Percentiles rank a stretch among this genome's conserved stretches.
Conservation (phyloP, 2,113 vertebrate species). For the Microcebus griseorufus region DNA sequence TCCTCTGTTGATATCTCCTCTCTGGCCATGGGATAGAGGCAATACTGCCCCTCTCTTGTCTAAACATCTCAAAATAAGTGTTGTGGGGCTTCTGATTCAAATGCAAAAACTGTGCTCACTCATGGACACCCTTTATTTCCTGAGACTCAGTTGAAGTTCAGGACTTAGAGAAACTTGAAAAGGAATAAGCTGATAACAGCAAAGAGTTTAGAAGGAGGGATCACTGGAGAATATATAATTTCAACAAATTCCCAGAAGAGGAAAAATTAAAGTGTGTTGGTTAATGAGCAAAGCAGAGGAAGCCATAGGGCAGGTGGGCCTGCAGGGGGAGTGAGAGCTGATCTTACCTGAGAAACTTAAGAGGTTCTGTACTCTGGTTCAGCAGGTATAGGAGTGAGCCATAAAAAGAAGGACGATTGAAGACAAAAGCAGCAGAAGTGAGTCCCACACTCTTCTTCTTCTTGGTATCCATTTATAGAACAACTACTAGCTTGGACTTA, state of each 20-base stretch:
- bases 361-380: background rate
- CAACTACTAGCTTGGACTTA: background rate
- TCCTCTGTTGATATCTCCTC: background rate
- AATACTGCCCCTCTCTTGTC: background rate
- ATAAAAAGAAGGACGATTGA: background rate
- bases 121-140: background rate
- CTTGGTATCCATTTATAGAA: background rate
- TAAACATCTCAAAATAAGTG: background rate
- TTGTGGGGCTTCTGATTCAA: background rate
- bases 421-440: background rate
- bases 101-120: background rate
- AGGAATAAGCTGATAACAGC: background rate
- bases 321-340: background rate
- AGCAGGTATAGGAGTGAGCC: background rate
- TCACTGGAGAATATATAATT: background rate
- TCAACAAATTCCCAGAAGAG: conserved; percentile 33
- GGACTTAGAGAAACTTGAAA: conserved; percentile 2
- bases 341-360: background rate
- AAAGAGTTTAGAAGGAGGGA: background rate
- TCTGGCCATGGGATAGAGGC: background rate
- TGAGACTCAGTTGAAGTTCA: background rate
- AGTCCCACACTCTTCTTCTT: background rate
- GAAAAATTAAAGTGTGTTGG: background rate
- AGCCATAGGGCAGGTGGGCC: background rate
- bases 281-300: background rate